Base-by-base conservation (phyloP, 1,140 invertebrate species). In the Anthonomus grandis region DNA sequence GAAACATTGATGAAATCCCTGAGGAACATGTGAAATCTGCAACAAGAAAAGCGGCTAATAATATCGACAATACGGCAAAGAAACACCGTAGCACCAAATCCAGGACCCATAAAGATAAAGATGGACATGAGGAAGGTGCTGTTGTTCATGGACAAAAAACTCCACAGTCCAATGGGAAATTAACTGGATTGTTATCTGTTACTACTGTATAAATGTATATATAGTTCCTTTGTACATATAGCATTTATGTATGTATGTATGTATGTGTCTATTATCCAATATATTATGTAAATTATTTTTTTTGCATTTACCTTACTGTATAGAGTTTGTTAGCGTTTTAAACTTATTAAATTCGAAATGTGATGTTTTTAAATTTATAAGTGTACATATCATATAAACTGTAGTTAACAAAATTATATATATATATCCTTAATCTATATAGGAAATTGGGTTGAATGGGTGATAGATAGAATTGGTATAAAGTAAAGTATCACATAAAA, bases 101-200 rank as follows among this genome's bases (percentile, higher is more conserved):
- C 18, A 59, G 49, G 17, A 45, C 49, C n/a, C 57, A 68, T 67
- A 34, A 62, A 65, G 24, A 79, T 70, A 70, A 78, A 74, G 53
- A 70, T 67, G 18, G 64, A 65, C 64, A 76, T 34, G 73, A 78
- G 58, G 73, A 75, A 4, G 75, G 75, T 27, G 76, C 78, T 60
- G 77, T 79, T 53, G 75, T 77, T 59, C 75, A 78, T 59, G 75
- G 74, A 13, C 76, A 74, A 50, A 75, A 74, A 59, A 65, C 75
- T 18, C 59, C 73, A 23, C 69, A 66, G 50, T 66, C 70, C 12
- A 73, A 69, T 22, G 73, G 75, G 13, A 80, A 80, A 67, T 65
- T 78, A 57, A 72, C 78, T 64, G 79, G 78, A 19, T 63, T 79
- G 23, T 63, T 80, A 3, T 79, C 78, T 13, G 78, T 80, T 18